These are phyloP conservation scores for Stegophylla sp. DNA, from an alignment of 2,888 invertebrate genomes.

Conservation along the genomic window DNA sequence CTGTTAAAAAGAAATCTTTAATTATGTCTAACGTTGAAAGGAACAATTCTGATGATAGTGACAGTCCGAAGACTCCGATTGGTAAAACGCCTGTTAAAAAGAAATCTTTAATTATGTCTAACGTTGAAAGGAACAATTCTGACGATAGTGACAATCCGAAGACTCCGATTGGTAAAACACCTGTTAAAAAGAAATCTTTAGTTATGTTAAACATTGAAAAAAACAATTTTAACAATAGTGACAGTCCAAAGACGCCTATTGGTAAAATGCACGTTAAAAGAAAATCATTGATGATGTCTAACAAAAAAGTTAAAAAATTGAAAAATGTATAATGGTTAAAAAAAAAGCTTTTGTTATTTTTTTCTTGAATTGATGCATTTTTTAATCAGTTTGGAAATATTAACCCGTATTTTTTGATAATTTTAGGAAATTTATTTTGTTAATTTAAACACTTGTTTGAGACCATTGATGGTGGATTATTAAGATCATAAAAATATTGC, in stretches of 20 bases:
- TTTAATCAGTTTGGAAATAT: not conserved
- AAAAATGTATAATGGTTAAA: constrained; percentile 41
- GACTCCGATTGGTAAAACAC: constrained; percentile 15
- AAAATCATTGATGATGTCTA: constrained; percentile 49
- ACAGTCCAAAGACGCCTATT: not conserved
- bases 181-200: constrained; percentile 54
- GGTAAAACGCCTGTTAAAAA: no score
- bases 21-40: constrained; percentile 28
- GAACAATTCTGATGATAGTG: no score
- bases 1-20: constrained; percentile 54
- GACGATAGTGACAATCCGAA: not conserved
- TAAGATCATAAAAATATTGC: not conserved
- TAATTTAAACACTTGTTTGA: not conserved
- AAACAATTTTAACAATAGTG: constrained; percentile 14
- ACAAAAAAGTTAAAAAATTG: constrained; percentile 58
- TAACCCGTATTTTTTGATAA: not conserved
- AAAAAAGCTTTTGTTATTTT: not conserved
- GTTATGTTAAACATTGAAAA: constrained; percentile 11
- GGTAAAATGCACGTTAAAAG: constrained; percentile 41
- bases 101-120: no score
- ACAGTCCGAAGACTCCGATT: no score
- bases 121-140: no score
- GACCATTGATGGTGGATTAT: not conserved
- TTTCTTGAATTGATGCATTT: constrained; percentile 13
- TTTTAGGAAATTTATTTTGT: not conserved